Percentiles rank a stretch among this genome's conserved stretches.
phyloP scores from a whole-genome alignment of 2,888 invertebrate species.

The Sphaerophoria taeniata region DNA sequence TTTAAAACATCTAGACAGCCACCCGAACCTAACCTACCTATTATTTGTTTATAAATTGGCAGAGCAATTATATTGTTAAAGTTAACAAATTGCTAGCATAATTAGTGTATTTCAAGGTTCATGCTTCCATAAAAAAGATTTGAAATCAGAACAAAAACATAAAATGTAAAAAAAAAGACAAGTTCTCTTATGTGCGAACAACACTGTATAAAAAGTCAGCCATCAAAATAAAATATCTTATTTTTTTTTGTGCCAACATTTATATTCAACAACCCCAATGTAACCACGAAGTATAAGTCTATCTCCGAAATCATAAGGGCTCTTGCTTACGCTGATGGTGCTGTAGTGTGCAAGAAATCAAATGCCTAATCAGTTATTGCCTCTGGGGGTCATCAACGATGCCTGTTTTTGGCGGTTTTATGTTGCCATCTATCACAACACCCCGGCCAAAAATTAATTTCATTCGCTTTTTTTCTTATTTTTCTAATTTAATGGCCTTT shows the following conservation, averaged over 20 bases:
- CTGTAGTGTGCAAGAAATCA: conserved; percentile 2
- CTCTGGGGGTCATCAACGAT: conserved; percentile 30
- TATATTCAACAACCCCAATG: background rate
- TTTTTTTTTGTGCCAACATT: background rate
- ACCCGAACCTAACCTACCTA: no score
- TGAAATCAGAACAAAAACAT: no score
- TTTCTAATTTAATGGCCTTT: background rate
- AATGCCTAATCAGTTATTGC: conserved; percentile 30
- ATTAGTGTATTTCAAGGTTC: no score
- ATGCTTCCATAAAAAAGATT: no score
- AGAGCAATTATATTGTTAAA: no score
- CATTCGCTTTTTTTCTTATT: background rate
- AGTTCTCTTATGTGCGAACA: no score
- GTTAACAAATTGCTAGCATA: no score
- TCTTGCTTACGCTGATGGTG: conserved; percentile 6
- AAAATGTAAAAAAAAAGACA: no score
- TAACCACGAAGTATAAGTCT: background rate
- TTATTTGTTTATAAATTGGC: no score
- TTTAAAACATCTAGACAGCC: no score
- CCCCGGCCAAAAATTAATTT: background rate
- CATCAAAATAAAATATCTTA: no score
- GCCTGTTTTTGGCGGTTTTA: conserved; percentile 29
- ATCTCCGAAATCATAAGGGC: conserved; percentile 7
- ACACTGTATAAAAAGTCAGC: no score
- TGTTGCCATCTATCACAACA: conserved; percentile 18